A percentile compares a stretch with the other conserved stretches of the same genome.
Conservation (phyloP, 2,113 vertebrate species). For the Anarrhichthys ocellatus region DNA sequence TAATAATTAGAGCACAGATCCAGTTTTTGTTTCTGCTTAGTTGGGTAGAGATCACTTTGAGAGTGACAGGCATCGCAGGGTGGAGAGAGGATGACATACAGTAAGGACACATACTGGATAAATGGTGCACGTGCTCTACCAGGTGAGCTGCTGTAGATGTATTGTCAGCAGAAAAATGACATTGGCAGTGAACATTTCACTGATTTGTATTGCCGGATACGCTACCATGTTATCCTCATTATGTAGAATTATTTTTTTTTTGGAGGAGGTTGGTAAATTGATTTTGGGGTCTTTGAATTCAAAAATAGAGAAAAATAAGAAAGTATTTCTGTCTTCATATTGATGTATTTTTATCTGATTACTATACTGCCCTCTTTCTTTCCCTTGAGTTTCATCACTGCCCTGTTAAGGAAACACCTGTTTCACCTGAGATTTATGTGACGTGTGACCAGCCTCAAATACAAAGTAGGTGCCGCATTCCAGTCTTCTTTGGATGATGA, state of each 20-base stretch:
- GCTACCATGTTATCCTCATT: background rate
- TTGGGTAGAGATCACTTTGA: too few relatives aligned
- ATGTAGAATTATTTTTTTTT: background rate
- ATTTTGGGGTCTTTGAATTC: background rate
- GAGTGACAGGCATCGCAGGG: too few relatives aligned
- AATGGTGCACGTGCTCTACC: too few relatives aligned
- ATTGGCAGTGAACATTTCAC: background rate
- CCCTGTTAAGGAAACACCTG: background rate
- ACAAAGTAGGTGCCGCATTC: background rate
- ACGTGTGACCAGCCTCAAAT: background rate
- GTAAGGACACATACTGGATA: too few relatives aligned
- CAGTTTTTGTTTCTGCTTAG: background rate
- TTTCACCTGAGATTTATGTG: background rate
- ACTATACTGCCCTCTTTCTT: background rate
- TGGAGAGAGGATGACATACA: too few relatives aligned
- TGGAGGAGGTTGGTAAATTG: background rate
- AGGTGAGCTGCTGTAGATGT: too few relatives aligned
- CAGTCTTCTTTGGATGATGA: rapidly evolving
- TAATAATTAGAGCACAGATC: too few relatives aligned
- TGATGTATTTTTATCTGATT: background rate
- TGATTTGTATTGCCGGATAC: background rate
- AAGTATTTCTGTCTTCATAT: background rate
- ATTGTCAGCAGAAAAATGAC: too few relatives aligned
- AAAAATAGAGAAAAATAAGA: background rate
- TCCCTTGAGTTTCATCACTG: background rate